phyloP scores from a whole-genome alignment of 2,113 vertebrate genomes.

The Ploceus nigricollis region DNA sequence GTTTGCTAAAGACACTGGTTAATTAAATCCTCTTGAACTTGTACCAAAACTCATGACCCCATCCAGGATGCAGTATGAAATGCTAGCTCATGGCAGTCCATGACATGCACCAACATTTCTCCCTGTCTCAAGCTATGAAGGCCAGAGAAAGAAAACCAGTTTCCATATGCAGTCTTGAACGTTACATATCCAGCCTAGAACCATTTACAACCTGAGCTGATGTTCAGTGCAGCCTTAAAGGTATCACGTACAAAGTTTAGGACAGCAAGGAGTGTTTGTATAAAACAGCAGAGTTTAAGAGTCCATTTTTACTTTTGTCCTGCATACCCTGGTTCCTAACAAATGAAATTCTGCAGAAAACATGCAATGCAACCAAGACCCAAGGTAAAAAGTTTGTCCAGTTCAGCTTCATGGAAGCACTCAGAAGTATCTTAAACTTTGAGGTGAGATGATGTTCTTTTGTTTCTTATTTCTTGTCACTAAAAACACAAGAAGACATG shows the following conservation, averaged over 20 bases:
- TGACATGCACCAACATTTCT: neutral
- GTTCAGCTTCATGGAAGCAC: neutral
- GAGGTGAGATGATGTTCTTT: neutral
- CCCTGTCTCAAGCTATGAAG: neutral
- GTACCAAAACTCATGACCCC: rapidly evolving
- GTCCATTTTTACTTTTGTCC: neutral
- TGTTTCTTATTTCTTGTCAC: neutral
- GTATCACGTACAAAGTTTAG: neutral
- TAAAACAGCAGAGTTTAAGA: neutral
- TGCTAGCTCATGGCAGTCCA: neutral
- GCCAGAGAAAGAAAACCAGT: neutral
- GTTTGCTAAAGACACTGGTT: neutral
- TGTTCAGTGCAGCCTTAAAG: neutral
- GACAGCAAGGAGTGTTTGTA: neutral
- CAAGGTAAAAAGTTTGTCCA: neutral
- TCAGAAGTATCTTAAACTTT: neutral
- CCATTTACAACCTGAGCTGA: neutral
- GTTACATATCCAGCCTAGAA: neutral
- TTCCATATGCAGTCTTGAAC: neutral
- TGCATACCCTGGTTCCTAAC: neutral
- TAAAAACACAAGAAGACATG: neutral
- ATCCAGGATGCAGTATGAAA: neutral
- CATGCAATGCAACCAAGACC: neutral
- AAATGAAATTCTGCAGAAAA: neutral
- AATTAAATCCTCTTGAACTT: neutral